Conservation (phyloP, 2,797 vertebrate species). For the Octomys mimax region DNA sequence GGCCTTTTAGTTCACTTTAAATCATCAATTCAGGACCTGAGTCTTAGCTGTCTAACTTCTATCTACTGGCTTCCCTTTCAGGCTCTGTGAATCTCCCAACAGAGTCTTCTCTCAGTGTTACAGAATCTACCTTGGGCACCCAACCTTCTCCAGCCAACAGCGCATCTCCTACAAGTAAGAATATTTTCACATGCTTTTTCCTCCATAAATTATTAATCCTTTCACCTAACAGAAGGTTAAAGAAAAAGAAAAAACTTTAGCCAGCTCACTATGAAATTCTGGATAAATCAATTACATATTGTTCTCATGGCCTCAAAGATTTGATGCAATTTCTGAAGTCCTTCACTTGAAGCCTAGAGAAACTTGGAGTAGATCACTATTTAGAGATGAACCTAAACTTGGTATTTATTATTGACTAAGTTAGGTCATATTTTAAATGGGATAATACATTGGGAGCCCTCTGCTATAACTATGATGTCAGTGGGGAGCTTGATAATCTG, state of each 20-base stretch:
- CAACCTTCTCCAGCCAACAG: neutral
- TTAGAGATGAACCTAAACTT: conserved; percentile 50
- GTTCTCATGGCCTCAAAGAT: conserved; percentile 3
- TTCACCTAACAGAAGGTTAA: conserved; percentile 9
- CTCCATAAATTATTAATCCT: neutral
- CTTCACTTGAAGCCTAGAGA: conserved; percentile 14
- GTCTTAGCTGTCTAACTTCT: neutral
- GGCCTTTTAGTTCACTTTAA: neutral
- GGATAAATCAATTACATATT: neutral
- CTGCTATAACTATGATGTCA: conserved; percentile 25
- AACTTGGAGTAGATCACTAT: conserved; percentile 38
- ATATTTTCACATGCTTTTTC: conserved; percentile 21
- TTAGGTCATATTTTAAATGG: conserved; percentile 25
- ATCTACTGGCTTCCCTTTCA: neutral
- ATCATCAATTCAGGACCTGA: neutral
- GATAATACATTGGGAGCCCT: conserved; percentile 9
- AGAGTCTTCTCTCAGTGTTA: neutral
- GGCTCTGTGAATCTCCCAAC: neutral
- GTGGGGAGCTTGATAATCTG: conserved; percentile 8
- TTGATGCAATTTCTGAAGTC: conserved; percentile 25
- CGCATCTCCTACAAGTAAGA: conserved; percentile 49
- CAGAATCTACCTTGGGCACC: neutral
- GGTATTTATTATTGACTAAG: conserved; percentile 60
- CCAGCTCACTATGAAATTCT: conserved; percentile 10
- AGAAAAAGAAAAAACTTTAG: neutral